Percentiles rank a stretch among this genome's conserved stretches.
These are phyloP conservation scores for Platysteira castanea DNA, from an alignment of 2,113 vertebrate species.

Conservation along the genomic window DNA sequence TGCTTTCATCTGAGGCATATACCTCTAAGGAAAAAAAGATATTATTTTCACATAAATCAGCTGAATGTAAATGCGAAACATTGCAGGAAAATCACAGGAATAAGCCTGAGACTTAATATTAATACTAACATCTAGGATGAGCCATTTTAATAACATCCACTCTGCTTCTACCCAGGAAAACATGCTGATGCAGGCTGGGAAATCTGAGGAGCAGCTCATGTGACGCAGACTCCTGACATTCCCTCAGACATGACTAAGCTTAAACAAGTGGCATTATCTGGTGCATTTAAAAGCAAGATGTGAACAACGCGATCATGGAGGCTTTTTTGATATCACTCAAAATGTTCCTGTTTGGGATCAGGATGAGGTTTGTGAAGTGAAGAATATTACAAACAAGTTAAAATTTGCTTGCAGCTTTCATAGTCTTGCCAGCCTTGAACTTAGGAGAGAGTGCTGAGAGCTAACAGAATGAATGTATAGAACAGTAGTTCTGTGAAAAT, in stretches of 20 bases:
- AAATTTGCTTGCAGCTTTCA: background rate
- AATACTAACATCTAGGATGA: background rate
- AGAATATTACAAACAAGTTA: background rate
- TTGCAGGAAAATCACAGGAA: background rate
- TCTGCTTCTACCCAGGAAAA: background rate
- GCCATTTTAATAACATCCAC: background rate
- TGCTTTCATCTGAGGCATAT: background rate
- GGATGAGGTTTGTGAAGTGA: background rate
- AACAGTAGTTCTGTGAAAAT: background rate
- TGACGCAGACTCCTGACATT: slow-evolving; percentile 45
- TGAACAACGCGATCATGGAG: background rate
- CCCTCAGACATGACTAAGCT: slow-evolving; percentile 44
- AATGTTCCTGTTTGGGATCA: background rate
- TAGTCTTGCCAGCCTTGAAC: background rate
- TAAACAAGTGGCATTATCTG: slow-evolving; percentile 55
- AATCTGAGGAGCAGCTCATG: slow-evolving; percentile 58
- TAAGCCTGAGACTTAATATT: background rate
- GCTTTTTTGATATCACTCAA: background rate
- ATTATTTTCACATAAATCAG: background rate
- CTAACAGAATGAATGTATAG: background rate
- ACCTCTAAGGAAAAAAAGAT: background rate
- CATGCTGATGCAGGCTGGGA: slow-evolving; percentile 18
- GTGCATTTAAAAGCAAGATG: slow-evolving; percentile 19
- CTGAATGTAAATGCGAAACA: background rate
- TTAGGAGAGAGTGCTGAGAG: background rate